Base-by-base conservation (phyloP, 2,113 vertebrate genomes). In the Sitta europaea region DNA sequence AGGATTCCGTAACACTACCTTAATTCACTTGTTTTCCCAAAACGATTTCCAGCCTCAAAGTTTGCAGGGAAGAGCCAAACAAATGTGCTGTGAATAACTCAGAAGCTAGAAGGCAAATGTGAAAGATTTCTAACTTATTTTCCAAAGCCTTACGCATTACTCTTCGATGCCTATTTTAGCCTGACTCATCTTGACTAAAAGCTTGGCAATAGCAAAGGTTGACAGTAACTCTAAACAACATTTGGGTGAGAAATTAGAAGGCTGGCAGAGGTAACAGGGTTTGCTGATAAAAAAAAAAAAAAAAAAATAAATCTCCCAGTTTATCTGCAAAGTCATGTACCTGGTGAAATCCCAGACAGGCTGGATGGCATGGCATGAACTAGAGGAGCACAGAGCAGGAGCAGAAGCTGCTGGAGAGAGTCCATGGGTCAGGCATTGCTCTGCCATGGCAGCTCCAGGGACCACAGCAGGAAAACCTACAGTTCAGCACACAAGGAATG, bases 161-260 rank as follows among this genome's bases (percentile, higher is more conserved):
- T 92, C 78, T 94, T 85, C 12, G 0, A 75, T 94, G 94, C 67
- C 75, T 96, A 53, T 96, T 96, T 96, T 90, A 92, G 88, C 71
- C 90, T 96, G 88, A 94, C 81, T 94, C 90, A 90, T 94, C 84
- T 92, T 91, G 76, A 94, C 80, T 94, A 92, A 86, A 94, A 88
- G 67, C 86, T 93, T 92, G 74, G 94, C 94, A 96, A 57, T 86
- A 90, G 82, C 74, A 95, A 92, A 93, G 62, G 95, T 92, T 97
- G 85, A 74, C 78, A 94, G 67, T 50, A 85, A 92, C 78, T 76
- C 88, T 73, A 73, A 94, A 82, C 90, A 91, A 84, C 47, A 73
- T 38, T 87, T 84, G 88, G 43, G 78, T 86, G 78, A 94, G 75
- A 94, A 95, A 82, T 48, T 61, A 63, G 85, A 88, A 92, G 33